Evolutionary conservation across 2,797 vertebrate genomes (phyloP).

Genomic region (Sternarchorhynchus goeldii): DNA sequence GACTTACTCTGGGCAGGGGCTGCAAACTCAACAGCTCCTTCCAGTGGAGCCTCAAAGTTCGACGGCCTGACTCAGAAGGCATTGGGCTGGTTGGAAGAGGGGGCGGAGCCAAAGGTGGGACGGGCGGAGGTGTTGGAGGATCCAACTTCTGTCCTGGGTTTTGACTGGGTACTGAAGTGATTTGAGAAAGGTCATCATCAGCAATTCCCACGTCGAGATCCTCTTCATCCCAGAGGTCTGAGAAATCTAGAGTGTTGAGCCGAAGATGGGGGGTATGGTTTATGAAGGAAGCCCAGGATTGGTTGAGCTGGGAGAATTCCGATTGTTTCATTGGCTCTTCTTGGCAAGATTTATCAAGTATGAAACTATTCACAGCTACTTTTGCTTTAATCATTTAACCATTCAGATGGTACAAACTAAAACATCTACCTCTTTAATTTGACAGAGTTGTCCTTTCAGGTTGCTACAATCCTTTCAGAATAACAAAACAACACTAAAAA

Average conservation of each 20-base stretch:
- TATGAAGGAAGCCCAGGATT: slow-evolving; percentile 60
- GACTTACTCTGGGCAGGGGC: slow-evolving; percentile 72
- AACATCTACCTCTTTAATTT: too few relatives aligned
- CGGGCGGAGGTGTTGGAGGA: slow-evolving; percentile 51
- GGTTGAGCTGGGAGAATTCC: slow-evolving; percentile 58
- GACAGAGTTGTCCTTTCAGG: too few relatives aligned
- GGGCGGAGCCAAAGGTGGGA: slow-evolving; percentile 56
- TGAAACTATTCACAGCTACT: too few relatives aligned
- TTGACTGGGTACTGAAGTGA: slow-evolving; percentile 7
- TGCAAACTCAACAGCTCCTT: slow-evolving; percentile 70
- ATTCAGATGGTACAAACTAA: not conserved
- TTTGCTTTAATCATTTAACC: too few relatives aligned
- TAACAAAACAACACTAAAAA: not conserved
- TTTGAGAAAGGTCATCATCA: slow-evolving; percentile 61
- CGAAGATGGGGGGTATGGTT: slow-evolving; percentile 63
- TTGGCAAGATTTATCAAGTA: not conserved
- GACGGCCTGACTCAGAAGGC: slow-evolving; percentile 22
- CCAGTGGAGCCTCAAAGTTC: slow-evolving; percentile 79
- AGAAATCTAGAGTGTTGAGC: slow-evolving; percentile 77
- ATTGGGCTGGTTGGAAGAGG: slow-evolving; percentile 47
- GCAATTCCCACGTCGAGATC: slow-evolving; percentile 59
- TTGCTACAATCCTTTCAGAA: not conserved
- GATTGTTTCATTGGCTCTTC: slow-evolving; percentile 67
- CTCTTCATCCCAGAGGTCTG: slow-evolving; percentile 79
- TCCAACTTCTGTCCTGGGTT: not conserved